These are phyloP conservation scores for Malurus leucopterus DNA, from an alignment of 2,797 vertebrate species.

Conservation along the genomic window DNA sequence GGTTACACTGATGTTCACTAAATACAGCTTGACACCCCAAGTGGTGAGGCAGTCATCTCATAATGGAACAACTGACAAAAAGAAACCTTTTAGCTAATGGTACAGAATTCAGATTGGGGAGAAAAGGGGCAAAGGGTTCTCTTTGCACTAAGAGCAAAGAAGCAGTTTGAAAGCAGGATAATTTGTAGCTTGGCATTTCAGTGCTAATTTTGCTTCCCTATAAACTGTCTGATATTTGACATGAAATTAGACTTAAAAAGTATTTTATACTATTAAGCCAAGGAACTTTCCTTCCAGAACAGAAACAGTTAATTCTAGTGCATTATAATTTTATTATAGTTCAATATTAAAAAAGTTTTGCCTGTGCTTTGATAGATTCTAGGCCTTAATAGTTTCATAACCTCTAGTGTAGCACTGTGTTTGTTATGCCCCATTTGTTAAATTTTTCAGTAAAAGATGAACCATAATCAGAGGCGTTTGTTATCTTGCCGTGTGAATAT, in stretches of 20 bases:
- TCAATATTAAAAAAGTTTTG: constrained; percentile 32
- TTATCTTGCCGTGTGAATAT: not conserved
- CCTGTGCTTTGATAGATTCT: constrained; percentile 2
- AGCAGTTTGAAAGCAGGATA: not conserved
- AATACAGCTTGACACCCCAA: not conserved
- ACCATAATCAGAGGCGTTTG: not conserved
- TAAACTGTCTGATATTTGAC: constrained; percentile 30
- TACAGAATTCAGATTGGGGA: not conserved
- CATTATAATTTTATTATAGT: constrained; percentile 34
- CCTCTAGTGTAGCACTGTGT: not conserved
- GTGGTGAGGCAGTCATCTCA: not conserved
- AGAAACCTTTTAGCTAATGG: not conserved
- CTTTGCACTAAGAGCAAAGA: not conserved
- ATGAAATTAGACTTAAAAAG: constrained; percentile 44
- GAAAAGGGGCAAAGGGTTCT: not conserved
- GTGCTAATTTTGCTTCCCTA: constrained; percentile 21
- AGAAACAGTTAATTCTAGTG: constrained; percentile 54
- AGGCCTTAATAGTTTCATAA: constrained; percentile 19
- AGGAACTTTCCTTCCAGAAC: constrained; percentile 45
- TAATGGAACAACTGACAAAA: not conserved
- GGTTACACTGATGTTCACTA: not conserved
- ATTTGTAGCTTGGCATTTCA: not conserved
- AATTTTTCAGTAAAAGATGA: not conserved
- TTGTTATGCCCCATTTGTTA: not conserved
- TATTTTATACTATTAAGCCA: constrained; percentile 43